phyloP scores from a whole-genome alignment of 2,888 invertebrate genomes.

The Crocallis elinguaria region DNA sequence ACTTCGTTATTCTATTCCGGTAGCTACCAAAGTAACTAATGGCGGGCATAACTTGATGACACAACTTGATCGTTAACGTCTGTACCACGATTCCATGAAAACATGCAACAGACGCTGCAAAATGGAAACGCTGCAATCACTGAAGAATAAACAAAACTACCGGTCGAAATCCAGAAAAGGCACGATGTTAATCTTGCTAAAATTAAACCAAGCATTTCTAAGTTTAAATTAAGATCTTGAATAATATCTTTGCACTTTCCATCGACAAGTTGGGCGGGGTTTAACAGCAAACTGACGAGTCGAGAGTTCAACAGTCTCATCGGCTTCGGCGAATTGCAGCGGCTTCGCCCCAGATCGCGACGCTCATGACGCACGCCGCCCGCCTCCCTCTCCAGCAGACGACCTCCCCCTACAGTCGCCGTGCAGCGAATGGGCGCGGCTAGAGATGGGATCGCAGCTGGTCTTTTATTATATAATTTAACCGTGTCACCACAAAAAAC shows the following conservation, averaged over 20 bases:
- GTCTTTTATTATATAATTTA: neutral
- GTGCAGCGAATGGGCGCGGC: slow-evolving; percentile 38
- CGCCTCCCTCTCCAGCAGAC: slow-evolving; percentile 14
- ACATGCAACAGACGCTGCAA: no score
- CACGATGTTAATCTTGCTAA: no score
- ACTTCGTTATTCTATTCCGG: no score
- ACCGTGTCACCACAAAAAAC: no score
- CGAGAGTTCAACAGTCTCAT: slow-evolving; percentile 55
- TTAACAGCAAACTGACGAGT: slow-evolving; percentile 9
- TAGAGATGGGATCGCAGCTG: slow-evolving; percentile 28
- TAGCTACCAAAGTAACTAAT: no score
- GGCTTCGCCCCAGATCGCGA: slow-evolving; percentile 46
- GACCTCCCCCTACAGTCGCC: slow-evolving; percentile 27
- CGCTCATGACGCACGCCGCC: slow-evolving; percentile 50
- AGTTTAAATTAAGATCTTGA: neutral
- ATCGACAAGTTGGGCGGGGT: neutral
- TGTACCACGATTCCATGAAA: no score
- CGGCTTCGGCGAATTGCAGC: slow-evolving; percentile 50
- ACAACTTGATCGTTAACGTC: no score
- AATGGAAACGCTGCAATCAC: no score
- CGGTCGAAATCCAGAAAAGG: no score
- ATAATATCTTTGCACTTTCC: slow-evolving; percentile 4
- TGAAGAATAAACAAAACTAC: no score
- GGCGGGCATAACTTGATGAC: no score
- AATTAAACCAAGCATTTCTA: no score